Evolutionary conservation across 1,140 invertebrate species (phyloP).

Genomic region (Cydia splendana): DNA sequence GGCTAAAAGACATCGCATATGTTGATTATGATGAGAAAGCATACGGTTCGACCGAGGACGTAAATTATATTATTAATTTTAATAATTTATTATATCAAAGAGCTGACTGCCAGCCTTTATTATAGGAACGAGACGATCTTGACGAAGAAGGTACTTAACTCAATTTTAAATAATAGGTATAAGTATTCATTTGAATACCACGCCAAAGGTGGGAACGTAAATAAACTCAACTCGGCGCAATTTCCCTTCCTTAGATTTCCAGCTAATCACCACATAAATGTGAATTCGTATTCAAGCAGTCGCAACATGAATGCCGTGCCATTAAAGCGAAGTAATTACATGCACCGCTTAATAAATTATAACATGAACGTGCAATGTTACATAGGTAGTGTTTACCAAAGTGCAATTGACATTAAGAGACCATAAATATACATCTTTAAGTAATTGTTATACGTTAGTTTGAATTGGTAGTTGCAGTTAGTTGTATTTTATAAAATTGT

Average conservation of each 20-base stretch:
- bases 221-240: not conserved
- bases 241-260: not conserved
- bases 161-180: not conserved
- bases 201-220: not conserved
- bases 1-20: not conserved
- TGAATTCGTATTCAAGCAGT: not conserved
- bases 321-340: conserved; percentile 9
- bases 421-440: too few relatives aligned
- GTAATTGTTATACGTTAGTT: too few relatives aligned
- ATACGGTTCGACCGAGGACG: too few relatives aligned
- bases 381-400: not conserved
- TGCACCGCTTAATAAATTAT: conserved; percentile 1
- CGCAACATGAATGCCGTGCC: not conserved
- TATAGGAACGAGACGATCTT: too few relatives aligned
- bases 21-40: not conserved
- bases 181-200: not conserved
- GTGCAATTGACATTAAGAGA: not conserved
- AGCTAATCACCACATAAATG: not conserved
- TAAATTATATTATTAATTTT: too few relatives aligned
- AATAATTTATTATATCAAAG: too few relatives aligned
- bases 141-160: not conserved
- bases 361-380: conserved; percentile 7
- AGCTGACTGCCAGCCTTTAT: too few relatives aligned
- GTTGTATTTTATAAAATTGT: too few relatives aligned
- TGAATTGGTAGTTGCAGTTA: too few relatives aligned